A percentile compares a stretch with the other conserved stretches of the same genome.
Evolutionary conservation across 2,888 invertebrate species (phyloP).

Genomic region (Trissolcus brochymenae): DNA sequence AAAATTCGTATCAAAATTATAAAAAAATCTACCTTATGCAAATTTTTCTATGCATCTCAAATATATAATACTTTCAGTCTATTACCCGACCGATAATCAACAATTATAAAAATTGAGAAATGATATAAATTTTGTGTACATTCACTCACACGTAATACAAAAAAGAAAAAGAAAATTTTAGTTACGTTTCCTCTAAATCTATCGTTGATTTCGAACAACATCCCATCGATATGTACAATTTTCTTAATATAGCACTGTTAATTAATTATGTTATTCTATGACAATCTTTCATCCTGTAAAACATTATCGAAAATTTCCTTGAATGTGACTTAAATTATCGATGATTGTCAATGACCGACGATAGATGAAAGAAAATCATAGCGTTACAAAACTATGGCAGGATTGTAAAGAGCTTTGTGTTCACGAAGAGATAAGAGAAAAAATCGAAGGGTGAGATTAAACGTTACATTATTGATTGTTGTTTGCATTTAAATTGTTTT

Average conservation of each 20-base stretch:
- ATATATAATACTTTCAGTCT: slow-evolving; percentile 9
- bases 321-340: slow-evolving; percentile 22
- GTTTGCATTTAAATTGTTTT: slow-evolving; percentile 62
- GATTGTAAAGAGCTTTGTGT: slow-evolving; percentile 48
- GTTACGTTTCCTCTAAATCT: slow-evolving; percentile 13
- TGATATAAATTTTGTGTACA: slow-evolving; percentile 7
- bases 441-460: slow-evolving; percentile 8
- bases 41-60: neutral
- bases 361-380: slow-evolving; percentile 39
- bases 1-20: slow-evolving; percentile 21
- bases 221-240: slow-evolving; percentile 53
- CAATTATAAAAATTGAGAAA: slow-evolving; percentile 17
- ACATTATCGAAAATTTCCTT: neutral
- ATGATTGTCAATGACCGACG: slow-evolving; percentile 25
- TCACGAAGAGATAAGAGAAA: slow-evolving; percentile 24
- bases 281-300: slow-evolving; percentile 28
- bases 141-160: neutral
- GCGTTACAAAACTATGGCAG: slow-evolving; percentile 53
- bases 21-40: neutral
- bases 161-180: neutral
- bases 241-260: slow-evolving; percentile 42
- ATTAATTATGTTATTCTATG: slow-evolving; percentile 25
- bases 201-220: slow-evolving; percentile 27
- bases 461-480: slow-evolving; percentile 57
- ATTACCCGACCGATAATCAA: slow-evolving; percentile 4